Conservation (phyloP, 2,888 invertebrate genomes). For the Endomychus coccineus region DNA sequence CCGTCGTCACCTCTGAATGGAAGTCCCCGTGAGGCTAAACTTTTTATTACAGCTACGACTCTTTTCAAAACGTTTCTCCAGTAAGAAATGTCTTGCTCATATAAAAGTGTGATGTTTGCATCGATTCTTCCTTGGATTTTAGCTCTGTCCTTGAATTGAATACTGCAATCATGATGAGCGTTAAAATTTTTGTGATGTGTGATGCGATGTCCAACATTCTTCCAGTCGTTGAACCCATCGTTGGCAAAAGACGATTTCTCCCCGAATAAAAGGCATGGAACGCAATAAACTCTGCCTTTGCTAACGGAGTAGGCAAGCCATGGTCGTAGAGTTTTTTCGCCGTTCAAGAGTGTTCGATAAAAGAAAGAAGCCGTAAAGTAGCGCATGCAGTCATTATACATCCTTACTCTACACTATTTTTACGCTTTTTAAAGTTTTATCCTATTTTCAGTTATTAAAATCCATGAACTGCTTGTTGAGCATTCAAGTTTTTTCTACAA, state of each 20-base stretch:
- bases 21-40: constrained; percentile 20
- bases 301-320: constrained; percentile 2
- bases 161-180: neutral
- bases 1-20: constrained; percentile 23
- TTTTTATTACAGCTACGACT: constrained; percentile 21
- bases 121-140: constrained; percentile 12
- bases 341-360: constrained; percentile 1
- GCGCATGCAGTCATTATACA: too few species aligned
- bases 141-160: neutral
- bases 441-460: too few species aligned
- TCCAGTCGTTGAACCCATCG: neutral
- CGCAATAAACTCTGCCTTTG: constrained; percentile 1
- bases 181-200: constrained; percentile 1
- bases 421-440: too few species aligned
- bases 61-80: constrained; percentile 27
- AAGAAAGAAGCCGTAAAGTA: neutral
- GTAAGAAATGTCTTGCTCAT: constrained; percentile 21
- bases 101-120: constrained; percentile 9
- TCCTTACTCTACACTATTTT: too few species aligned
- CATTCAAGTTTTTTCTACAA: too few species aligned
- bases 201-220: neutral
- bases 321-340: constrained; percentile 1
- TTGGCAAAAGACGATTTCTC: neutral
- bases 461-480: too few species aligned
- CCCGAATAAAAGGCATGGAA: neutral